These are phyloP conservation scores for Isurus oxyrinchus DNA, from an alignment of 2,113 vertebrate species.

Conservation along the genomic window DNA sequence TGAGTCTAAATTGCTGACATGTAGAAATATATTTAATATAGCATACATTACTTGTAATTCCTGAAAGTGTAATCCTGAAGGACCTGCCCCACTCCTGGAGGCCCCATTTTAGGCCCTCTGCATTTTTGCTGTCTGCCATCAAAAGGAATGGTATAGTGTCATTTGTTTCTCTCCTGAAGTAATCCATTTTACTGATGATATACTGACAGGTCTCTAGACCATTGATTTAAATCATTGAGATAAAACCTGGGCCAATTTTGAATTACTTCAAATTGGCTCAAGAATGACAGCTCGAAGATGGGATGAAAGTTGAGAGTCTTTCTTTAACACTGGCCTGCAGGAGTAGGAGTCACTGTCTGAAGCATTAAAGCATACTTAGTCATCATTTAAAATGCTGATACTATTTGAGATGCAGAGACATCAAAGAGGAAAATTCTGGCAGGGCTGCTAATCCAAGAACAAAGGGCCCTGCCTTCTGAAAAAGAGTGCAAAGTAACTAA, in stretches of 20 bases:
- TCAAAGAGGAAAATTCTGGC: neutral
- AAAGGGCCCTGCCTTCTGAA: neutral
- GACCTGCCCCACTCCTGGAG: neutral
- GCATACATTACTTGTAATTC: neutral
- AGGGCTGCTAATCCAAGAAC: neutral
- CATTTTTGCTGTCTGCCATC: neutral
- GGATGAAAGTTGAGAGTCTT: neutral
- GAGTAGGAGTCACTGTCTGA: slow-evolving; percentile 8
- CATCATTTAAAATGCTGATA: neutral
- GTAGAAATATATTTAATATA: neutral
- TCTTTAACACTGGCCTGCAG: neutral
- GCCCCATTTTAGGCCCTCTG: neutral
- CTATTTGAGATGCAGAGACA: neutral
- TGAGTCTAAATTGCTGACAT: neutral
- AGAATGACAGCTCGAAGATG: neutral
- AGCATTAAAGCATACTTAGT: neutral
- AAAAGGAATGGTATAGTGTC: neutral
- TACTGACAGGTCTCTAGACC: neutral
- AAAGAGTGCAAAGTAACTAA: neutral
- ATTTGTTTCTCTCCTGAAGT: neutral
- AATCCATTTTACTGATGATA: neutral
- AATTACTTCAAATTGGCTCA: slow-evolving; percentile 6
- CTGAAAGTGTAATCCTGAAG: neutral
- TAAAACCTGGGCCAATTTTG: slow-evolving; percentile 6
- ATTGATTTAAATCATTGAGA: neutral